Evolutionary conservation across 1,140 invertebrate species (phyloP), one percentile per base, ranked within the genome.

Genomic region (Andrena cerasifolii): DNA sequence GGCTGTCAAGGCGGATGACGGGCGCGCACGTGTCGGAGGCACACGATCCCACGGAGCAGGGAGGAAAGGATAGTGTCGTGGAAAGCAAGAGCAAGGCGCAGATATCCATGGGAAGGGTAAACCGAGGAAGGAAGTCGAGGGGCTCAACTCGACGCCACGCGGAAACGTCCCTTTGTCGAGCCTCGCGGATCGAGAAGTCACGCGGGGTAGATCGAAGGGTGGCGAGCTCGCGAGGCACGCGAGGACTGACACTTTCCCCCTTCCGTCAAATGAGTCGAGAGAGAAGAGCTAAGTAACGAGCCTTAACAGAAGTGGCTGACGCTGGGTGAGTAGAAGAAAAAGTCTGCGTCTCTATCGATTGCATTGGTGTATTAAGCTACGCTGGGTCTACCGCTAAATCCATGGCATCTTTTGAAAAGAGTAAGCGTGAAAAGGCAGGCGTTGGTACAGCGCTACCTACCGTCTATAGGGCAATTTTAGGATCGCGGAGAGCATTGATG

Each of bases 221-320:
- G 78, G 71, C 76, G 80, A 80, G 76, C 45, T 65, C 43, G 28
- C 63, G 49, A 47, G n/a, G 63, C 80, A 76, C 65, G 72, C 59
- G 40, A 47, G 58, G 28, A 43, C 51, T 62, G 65, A 70, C 71
- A 58, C 62, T 62, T 56, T 53, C 56, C 26, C 40, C 36, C 59
- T 80, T 67, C 74, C 6, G n/a, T 49, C 36, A 40, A 2, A 54
- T 43, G 16, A 36, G 2, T 4, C 36, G 24, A 6, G 54, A 14
- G 33, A 8, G 18, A 7, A 10, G 16, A 21, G 14, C 63, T 1
- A 24, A 31, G 14, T 26, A 36, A 40, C 5, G 14, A 10, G 36
- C 36, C 36, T 40, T n/a, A n/a, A n/a, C n/a, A n/a, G n/a, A n/a
- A n/a, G n/a, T n/a, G n/a, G n/a, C n/a, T n/a, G n/a, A n/a, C n/a